These are phyloP conservation scores for Ochropacha duplaris DNA, from an alignment of 2,888 invertebrate genomes.

Conservation along the genomic window DNA sequence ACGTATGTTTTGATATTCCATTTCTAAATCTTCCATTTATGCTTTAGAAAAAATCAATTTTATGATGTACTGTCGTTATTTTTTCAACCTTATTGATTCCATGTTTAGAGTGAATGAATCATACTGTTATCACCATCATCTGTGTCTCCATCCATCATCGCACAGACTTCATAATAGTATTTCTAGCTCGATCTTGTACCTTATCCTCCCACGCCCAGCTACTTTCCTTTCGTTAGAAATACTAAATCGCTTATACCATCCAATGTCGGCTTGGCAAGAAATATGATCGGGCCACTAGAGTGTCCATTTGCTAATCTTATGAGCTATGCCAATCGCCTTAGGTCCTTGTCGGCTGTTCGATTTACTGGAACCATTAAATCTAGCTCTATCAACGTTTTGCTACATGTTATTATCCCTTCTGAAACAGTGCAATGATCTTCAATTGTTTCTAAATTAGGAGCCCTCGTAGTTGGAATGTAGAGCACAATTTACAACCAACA, in stretches of 20 bases:
- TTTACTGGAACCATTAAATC: neutral
- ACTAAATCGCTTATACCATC: neutral
- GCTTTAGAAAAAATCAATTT: too few species aligned
- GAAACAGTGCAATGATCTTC: neutral
- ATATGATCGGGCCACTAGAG: neutral
- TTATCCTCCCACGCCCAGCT: neutral
- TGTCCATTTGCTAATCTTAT: neutral
- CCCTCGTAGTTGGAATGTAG: neutral
- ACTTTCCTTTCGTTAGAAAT: neutral
- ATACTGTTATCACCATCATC: neutral
- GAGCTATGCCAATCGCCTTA: slow-evolving; percentile 1
- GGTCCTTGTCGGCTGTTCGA: neutral
- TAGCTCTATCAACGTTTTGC: neutral
- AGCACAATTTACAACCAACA: neutral
- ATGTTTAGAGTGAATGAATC: too few species aligned
- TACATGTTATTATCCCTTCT: neutral
- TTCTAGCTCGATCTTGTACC: neutral
- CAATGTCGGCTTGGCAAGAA: neutral
- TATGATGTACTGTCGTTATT: too few species aligned
- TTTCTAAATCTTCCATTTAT: too few species aligned
- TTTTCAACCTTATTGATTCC: too few species aligned
- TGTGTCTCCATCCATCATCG: neutral
- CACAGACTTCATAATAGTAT: neutral
- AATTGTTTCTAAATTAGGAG: neutral
- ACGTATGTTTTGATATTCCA: too few species aligned